Evolutionary conservation across 2,113 vertebrate species (phyloP), one percentile per base, ranked within the genome.

Genomic region (Zosterops japonicus): DNA sequence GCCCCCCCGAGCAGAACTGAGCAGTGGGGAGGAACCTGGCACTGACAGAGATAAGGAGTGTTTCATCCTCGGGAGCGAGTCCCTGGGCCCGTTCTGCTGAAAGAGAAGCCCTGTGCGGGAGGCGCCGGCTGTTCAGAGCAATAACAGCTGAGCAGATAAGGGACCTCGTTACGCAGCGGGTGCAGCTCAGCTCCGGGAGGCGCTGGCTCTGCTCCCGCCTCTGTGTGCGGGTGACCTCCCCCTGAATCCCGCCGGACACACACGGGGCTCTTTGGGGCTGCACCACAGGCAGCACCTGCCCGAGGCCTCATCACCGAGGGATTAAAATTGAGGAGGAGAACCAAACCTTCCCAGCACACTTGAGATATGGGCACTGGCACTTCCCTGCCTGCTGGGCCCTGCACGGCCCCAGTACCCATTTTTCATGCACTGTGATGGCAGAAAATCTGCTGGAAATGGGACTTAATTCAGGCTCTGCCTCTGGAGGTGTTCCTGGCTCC

Each of bases 401-500:
- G 65, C 70, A 2, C 17, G 2, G 87, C 28, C 84, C 61, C 8
- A 0, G 14, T 2, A 11, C 12, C 76, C 1, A 2, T 86, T 78
- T 75, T 72, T 78, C 71, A 69, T 82, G 61, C 6, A 14, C 68
- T 33, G 78, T 9, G 15, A 83, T 84, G 28, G 50, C 50, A 83
- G 85, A 88, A 93, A 85, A 90, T 69, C 68, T 53, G 83, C 77
- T 29, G 82, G 44, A 84, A 46, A 56, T 82, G 41, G 81, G 31
- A 12, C 68, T 83, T 77, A 56, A 42, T 95, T 95, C 50, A 16
- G 53, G 46, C 80, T 89, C 76, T 77, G 65, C 77, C 56, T 39
- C 94, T 88, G 93, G 92, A 95, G 87, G 74, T 31, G 35, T 60
- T 95, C 78, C 80, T 31, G 2, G 75, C 67, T 80, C 83, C 55